These are phyloP conservation scores for Eurystomus gularis DNA, from an alignment of 2,113 vertebrate species.

Conservation along the genomic window DNA sequence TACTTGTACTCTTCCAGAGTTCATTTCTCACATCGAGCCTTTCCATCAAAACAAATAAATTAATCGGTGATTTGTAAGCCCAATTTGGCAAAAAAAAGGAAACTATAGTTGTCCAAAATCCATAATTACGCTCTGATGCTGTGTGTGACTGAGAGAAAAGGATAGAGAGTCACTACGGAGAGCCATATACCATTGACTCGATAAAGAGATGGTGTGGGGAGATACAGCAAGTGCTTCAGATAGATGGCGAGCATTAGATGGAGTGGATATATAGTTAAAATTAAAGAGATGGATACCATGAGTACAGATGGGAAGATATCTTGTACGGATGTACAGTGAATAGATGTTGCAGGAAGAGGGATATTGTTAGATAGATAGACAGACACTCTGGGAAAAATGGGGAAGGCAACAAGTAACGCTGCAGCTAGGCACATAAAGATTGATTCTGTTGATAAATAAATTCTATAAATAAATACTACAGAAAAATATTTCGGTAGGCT, in stretches of 20 bases:
- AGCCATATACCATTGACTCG: not conserved
- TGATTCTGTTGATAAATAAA: constrained; percentile 56
- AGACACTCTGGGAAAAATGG: constrained; percentile 13
- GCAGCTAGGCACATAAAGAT: constrained; percentile 13
- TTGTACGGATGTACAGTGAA: not conserved
- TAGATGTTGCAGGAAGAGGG: constrained; percentile 34
- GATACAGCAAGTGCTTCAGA: not conserved
- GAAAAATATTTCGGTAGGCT: constrained; percentile 50
- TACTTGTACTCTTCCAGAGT: not conserved
- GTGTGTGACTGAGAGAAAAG: not conserved
- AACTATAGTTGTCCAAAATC: not conserved
- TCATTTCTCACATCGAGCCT: not conserved
- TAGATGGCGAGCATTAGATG: not conserved
- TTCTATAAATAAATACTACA: constrained; percentile 68
- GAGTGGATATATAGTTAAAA: constrained; percentile 19
- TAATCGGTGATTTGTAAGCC: not conserved
- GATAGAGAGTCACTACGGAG: not conserved
- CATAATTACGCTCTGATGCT: not conserved
- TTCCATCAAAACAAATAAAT: not conserved
- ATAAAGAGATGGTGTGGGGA: not conserved
- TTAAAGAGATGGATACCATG: constrained; percentile 52
- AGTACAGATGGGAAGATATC: constrained; percentile 13
- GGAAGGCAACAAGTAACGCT: constrained; percentile 18
- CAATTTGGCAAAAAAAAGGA: fast-evolving
- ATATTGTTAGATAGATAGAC: not conserved